Evolutionary conservation across 1,140 invertebrate genomes (phyloP), one percentile per base, ranked within the genome.

Genomic region (Artemia franciscana): DNA sequence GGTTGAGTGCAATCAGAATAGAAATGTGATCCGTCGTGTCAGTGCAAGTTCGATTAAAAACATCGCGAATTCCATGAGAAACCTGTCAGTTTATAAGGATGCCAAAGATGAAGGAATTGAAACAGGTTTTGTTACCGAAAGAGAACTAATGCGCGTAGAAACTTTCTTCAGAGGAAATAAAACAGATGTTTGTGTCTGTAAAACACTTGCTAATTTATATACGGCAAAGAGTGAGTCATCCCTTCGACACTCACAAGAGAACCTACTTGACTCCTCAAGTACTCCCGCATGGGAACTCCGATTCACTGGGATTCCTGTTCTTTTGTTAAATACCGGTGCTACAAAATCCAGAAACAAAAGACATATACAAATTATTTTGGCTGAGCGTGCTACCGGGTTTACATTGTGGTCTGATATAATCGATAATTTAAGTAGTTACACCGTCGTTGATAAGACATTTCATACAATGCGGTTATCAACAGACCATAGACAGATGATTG

Each of bases 341-440:
- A 82, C 84, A 0, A 73, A 79, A 61, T 82, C 85, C 5, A 72
- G 86, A 57, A 76, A 80, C 57, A 81, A 84, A 67, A 74, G 85
- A 24, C 78, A 80, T 25, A 82, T 91, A 4, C 82, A 84, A 63
- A 79, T 91, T 24, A 76, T 86, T 2, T 69, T 91, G 18, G 86
- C 86, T 0, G 88, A 91, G 72, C 78, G 84, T 58, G 86, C 86
- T 2, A 86, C 86, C 2, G 86, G 85, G 58, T 89, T 91, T 70
- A 81, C 83, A 25, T 72, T 91, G n/a, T 91, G 87, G 87, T 78
- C 78, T 61, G 87, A 91, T 71, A 80, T 80, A n/a, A 84, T 91
- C 65, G 86, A 80, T 65, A 78, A 79, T 67, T 68, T 79, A 39
- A 76, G 73, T 15, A 73, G 73, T 57, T 82, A 80, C 65, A 71